These are phyloP conservation scores for Gymnopithys bicolor DNA, from an alignment of 2,797 vertebrate genomes.

Conservation along the genomic window DNA sequence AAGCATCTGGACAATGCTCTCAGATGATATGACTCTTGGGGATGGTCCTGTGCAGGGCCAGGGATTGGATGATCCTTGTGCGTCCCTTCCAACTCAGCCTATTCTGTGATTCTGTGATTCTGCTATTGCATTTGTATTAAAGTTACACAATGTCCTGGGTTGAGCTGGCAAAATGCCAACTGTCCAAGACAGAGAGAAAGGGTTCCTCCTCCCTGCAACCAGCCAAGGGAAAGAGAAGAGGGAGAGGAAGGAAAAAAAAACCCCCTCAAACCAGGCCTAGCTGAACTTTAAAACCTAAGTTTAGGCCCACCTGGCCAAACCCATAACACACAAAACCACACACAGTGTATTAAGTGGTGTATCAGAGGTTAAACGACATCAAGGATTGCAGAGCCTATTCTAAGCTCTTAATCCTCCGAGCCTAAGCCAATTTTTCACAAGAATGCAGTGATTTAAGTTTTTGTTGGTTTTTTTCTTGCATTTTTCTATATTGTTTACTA, in stretches of 20 bases:
- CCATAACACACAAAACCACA: background rate
- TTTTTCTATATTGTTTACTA: background rate
- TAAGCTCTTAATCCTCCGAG: background rate
- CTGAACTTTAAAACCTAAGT: no score
- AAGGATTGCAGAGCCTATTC: background rate
- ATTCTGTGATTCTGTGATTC: background rate
- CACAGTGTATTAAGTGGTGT: rapidly evolving
- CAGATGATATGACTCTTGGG: background rate
- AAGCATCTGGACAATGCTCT: background rate
- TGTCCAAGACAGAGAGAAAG: no score
- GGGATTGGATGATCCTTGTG: background rate
- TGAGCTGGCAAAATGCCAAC: no score
- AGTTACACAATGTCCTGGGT: background rate
- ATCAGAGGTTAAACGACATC: background rate
- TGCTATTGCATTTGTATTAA: background rate
- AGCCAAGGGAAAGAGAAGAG: no score
- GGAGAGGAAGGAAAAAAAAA: no score
- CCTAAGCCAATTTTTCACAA: background rate
- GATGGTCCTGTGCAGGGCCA: background rate
- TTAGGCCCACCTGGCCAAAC: no score
- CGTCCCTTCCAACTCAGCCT: background rate
- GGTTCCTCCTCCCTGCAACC: no score
- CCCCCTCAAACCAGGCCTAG: no score
- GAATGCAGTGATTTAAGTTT: background rate
- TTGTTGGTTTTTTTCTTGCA: background rate